These are phyloP conservation scores for Aethina tumida DNA, from an alignment of 1,140 invertebrate species.

Conservation along the genomic window DNA sequence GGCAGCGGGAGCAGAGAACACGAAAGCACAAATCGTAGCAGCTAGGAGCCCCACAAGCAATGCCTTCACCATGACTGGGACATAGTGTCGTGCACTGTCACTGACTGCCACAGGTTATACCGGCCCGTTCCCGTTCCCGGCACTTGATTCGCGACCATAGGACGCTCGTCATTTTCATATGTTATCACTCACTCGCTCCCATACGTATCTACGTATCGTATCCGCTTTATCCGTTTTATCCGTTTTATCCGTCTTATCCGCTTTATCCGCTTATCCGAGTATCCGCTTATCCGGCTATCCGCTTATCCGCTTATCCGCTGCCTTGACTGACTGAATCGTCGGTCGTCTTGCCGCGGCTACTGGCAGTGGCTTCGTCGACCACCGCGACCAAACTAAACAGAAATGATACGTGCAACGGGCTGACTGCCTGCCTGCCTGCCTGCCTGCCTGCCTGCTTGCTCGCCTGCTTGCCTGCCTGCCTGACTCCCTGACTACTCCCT, in stretches of 20 bases:
- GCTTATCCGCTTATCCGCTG: not conserved
- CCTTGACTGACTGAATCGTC: not conserved
- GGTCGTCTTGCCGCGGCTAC: constrained; percentile 2
- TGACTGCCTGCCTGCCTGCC: too few species aligned
- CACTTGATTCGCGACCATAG: constrained; percentile 24
- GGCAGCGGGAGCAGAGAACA: constrained; percentile 27
- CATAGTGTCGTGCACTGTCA: constrained; percentile 30
- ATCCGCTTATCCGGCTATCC: too few species aligned
- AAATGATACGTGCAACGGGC: too few species aligned
- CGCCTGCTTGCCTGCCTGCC: too few species aligned
- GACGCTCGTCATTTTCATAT: constrained; percentile 18
- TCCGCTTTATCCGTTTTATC: too few species aligned
- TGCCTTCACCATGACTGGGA: constrained; percentile 38
- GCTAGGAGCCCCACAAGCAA: constrained; percentile 33
- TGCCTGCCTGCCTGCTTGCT: too few species aligned
- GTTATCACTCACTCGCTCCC: constrained; percentile 16
- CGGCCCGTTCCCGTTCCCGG: constrained; percentile 14
- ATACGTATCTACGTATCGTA: too few species aligned
- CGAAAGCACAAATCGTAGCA: constrained; percentile 33
- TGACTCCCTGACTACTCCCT: too few species aligned
- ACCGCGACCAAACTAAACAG: constrained; percentile 26
- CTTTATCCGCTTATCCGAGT: too few species aligned
- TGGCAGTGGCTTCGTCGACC: constrained; percentile 18
- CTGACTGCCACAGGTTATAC: constrained; percentile 28
- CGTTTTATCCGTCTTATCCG: too few species aligned